Percentiles rank a stretch among this genome's conserved stretches.
These are phyloP conservation scores for Chrysochloris asiatica DNA, from an alignment of 2,113 vertebrate species.

Conservation along the genomic window DNA sequence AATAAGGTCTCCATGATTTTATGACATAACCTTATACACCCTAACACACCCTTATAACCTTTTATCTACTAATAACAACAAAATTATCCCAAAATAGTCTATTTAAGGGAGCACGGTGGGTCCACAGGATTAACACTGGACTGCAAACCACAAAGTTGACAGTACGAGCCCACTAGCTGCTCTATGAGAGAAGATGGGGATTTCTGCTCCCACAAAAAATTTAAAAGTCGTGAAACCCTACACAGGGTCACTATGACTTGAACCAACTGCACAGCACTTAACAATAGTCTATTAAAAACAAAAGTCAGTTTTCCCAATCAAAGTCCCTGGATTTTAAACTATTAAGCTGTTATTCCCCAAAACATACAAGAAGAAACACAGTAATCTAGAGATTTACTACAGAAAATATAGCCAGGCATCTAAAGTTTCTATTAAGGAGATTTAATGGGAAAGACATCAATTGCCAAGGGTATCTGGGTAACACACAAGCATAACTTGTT, in stretches of 20 bases:
- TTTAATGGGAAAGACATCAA: constrained; percentile 37
- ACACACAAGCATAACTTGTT: constrained; percentile 19
- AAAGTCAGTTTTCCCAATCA: not conserved
- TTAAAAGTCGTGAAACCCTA: too few relatives aligned
- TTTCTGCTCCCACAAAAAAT: too few relatives aligned
- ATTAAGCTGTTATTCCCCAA: not conserved
- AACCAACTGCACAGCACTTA: too few relatives aligned
- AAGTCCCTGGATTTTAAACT: not conserved
- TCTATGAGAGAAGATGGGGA: too few relatives aligned
- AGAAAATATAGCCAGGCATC: constrained; percentile 6
- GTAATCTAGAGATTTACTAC: constrained; percentile 28
- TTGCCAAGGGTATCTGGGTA: not conserved
- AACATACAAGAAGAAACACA: not conserved
- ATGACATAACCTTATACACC: not conserved
- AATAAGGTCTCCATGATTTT: not conserved
- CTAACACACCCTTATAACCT: not conserved
- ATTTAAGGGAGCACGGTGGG: too few relatives aligned
- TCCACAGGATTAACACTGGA: too few relatives aligned
- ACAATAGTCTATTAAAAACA: not conserved
- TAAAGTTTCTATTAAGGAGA: constrained; percentile 41
- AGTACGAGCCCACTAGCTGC: too few relatives aligned
- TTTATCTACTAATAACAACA: not conserved
- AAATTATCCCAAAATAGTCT: not conserved
- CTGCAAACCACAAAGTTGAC: too few relatives aligned
- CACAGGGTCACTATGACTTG: too few relatives aligned